Conservation (phyloP, 2,113 vertebrate genomes). For the Sprattus sprattus region DNA sequence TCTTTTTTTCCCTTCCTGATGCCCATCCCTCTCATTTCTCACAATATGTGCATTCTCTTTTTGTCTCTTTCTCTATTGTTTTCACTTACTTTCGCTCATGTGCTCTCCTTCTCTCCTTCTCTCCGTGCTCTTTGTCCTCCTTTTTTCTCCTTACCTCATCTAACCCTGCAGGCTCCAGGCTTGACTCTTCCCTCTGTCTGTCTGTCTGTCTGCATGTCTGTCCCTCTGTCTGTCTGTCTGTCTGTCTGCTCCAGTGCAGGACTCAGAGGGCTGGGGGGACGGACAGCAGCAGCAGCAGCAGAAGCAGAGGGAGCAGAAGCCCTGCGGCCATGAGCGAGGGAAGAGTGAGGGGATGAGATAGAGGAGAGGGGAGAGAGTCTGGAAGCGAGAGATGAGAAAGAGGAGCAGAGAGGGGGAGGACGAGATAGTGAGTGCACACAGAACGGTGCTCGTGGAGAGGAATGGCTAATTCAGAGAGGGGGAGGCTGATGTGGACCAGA, state of each 20-base stretch:
- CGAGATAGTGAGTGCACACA: background rate
- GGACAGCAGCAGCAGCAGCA: background rate
- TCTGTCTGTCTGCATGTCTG: background rate
- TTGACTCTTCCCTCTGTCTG: background rate
- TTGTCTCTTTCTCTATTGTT: background rate
- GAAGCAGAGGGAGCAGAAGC: background rate
- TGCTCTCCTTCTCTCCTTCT: background rate
- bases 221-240: background rate
- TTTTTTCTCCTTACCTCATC: no score
- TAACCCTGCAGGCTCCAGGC: no score
- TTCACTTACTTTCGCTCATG: background rate
- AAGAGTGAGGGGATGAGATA: background rate
- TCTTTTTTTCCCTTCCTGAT: no score
- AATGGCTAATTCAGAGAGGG: background rate
- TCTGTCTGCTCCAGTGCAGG: background rate
- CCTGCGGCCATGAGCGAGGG: background rate
- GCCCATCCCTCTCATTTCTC: background rate
- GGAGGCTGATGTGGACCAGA: background rate
- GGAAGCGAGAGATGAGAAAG: background rate
- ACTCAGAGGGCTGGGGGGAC: background rate
- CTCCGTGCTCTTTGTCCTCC: background rate
- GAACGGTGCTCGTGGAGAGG: background rate
- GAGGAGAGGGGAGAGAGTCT: background rate
- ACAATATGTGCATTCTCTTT: no score
- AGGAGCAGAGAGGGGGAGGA: background rate